phyloP scores from a whole-genome alignment of 2,113 vertebrate genomes.

The Caretta caretta region DNA sequence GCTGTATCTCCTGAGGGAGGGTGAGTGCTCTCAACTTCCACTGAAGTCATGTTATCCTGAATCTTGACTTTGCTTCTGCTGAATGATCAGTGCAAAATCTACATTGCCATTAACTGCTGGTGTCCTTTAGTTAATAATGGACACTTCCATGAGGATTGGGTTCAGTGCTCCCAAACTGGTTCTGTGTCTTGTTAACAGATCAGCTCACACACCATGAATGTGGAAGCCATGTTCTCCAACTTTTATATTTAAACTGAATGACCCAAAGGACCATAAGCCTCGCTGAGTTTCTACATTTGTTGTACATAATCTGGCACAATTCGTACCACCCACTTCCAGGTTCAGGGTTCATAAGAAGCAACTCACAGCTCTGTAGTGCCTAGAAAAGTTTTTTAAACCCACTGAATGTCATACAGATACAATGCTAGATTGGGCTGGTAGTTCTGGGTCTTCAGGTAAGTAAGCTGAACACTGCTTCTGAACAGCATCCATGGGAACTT shows the following conservation, averaged over 20 bases:
- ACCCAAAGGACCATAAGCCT: neutral
- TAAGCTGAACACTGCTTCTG: neutral
- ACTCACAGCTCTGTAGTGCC: neutral
- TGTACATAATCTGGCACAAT: neutral
- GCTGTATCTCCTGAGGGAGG: neutral
- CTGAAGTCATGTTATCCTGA: neutral
- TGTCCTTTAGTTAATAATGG: neutral
- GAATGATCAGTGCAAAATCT: neutral
- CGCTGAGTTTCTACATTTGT: neutral
- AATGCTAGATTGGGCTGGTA: neutral
- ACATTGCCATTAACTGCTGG: neutral
- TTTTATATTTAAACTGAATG: neutral
- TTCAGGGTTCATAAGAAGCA: neutral
- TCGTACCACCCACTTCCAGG: neutral
- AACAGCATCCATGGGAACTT: neutral
- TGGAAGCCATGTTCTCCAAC: neutral
- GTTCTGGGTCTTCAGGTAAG: neutral
- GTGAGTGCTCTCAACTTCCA: neutral
- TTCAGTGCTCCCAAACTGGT: neutral
- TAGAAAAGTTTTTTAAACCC: constrained; percentile 3
- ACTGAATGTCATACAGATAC: neutral
- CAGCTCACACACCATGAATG: neutral
- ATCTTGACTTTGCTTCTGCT: neutral
- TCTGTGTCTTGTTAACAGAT: neutral
- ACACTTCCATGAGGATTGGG: rapidly evolving